Evolutionary conservation across 1,140 invertebrate species (phyloP), one percentile per base, ranked within the genome.

Genomic region (Lepidurus couesii): DNA sequence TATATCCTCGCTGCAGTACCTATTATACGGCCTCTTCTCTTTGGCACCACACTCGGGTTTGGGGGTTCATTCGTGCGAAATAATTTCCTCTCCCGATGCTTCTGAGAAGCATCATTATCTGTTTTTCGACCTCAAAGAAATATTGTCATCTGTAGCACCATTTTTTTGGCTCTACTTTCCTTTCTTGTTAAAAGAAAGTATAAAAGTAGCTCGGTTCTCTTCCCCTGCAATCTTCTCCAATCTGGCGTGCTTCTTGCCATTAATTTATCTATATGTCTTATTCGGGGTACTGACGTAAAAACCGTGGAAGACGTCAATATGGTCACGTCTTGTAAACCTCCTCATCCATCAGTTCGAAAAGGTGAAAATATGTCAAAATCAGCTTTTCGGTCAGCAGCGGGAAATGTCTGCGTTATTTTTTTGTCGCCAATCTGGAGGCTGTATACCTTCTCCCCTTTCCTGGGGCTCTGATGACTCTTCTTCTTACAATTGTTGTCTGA

Each of bases 331-430:
- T 65, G 53, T 65, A 65, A 65, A 65, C 16, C 53, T 16, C 21
- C 53, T 16, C 53, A 65, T 65, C 53, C 53, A 16, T 65, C 53
- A 65, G 53, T 21, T 65, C 53, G 53, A 7, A 65, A 65, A 65
- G 53, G 53, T 65, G 53, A 65, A 65, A 65, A 21, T 65, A 65
- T 65, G 53, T 65, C 53, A n/a, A 65, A 65, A 65, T 65, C 53
- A 65, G 53, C 53, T 21, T 65, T 34, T 65, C 13, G 53, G 53
- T 65, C 53, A 65, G 53, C 53, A 65, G 16, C 34, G 34, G 34
- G 34, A 34, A 34, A 34, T 34, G 34, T 34, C 34, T 3, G 34
- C 34, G 34, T 65, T 65, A 21, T 65, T 65, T 65, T 47, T 65
- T 65, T 65, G 53, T 65, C 53, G 21, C 53, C 53, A 65, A 65